Evolutionary conservation across 2,888 invertebrate genomes (phyloP), one percentile per base, ranked within the genome.

Genomic region (Vandiemenella viatica): DNA sequence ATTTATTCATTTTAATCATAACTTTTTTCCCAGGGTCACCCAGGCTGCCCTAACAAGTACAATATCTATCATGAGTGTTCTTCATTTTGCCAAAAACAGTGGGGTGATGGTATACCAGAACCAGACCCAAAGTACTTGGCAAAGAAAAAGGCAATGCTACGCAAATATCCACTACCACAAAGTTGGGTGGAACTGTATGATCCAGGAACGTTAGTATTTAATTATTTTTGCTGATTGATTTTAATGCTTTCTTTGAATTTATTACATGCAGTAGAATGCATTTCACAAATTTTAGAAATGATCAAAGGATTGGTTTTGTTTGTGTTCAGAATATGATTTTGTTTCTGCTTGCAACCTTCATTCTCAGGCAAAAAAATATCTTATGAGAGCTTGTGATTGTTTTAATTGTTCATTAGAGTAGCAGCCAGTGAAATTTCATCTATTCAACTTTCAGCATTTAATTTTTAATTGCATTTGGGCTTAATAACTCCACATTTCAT

Each of bases 141-240:
- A 50, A 75, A 74, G 56, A 81, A 91, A 59, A 75, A 79, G 49
- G 79, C 79, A 63, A 76, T 92, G 63, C 65, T 97, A 50, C 76
- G 79, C 55, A 78, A 84, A 56, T 95, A 91, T 74, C 95, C 96
- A 0, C 64, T 97, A 41, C 90, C 95, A 0, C 76, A 81, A 45
- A 86, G 83, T 10, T 99, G 98, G 97, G 79, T 84, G 58, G 92
- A 96, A 66, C 79, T 92, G 10, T 93, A 86, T 63, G 96, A 97
- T 66, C 83, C 85, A 60, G 90, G 90, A 57, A 73, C 70, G 72
- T 74, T 62, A 65, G 66, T 62, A 17, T 15, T 19, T 19, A 38
- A 22, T 1, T 22, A 6, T 15, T 38, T 13, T 20, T 43, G 21
- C 26, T 7, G 18, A 10, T 8, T 21, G 10, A 17, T 10, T n/a